These are phyloP conservation scores for Mycogona germanica DNA, from an alignment of 2,888 invertebrate species.

Conservation along the genomic window DNA sequence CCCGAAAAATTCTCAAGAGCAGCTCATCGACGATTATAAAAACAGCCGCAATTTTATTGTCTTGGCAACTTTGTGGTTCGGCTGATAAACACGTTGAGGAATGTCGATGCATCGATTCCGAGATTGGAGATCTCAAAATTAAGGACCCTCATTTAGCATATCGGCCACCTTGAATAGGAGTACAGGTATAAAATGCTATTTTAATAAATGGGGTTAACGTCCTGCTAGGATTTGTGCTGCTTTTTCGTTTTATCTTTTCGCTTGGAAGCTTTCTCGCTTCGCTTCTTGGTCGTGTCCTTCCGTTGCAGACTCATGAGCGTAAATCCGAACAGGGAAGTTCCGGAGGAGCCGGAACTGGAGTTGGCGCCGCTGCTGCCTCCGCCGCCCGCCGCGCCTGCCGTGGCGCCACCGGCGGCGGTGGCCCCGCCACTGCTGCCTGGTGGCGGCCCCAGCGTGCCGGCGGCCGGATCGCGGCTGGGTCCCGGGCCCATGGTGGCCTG, in stretches of 20 bases:
- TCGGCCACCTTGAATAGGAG: too few species aligned
- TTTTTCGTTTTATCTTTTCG: conserved; percentile 13
- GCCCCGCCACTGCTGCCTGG: neutral
- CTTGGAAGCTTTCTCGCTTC: conserved; percentile 8
- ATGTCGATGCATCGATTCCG: too few species aligned
- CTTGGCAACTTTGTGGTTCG: too few species aligned
- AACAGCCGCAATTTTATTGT: too few species aligned
- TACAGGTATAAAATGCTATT: too few species aligned
- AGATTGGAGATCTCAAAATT: too few species aligned
- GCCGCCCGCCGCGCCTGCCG: neutral
- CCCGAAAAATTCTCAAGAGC: too few species aligned
- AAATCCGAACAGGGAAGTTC: conserved; percentile 6
- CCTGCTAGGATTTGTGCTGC: conserved; percentile 10
- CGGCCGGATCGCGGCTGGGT: conserved; percentile 11
- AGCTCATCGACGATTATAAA: too few species aligned
- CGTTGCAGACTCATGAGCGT: conserved; percentile 8
- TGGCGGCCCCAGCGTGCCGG: neutral
- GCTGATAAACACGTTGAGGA: too few species aligned
- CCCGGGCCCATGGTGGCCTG: conserved; percentile 10
- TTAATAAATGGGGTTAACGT: too few species aligned
- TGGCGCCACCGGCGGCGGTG: neutral
- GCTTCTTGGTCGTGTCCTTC: conserved; percentile 9
- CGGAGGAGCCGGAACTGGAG: neutral
- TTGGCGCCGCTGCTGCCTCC: neutral
- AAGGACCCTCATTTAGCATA: too few species aligned